A percentile compares a stretch with the other conserved stretches of the same genome.
Conservation (phyloP, 2,888 invertebrate species). For the Herminia tarsipennalis region DNA sequence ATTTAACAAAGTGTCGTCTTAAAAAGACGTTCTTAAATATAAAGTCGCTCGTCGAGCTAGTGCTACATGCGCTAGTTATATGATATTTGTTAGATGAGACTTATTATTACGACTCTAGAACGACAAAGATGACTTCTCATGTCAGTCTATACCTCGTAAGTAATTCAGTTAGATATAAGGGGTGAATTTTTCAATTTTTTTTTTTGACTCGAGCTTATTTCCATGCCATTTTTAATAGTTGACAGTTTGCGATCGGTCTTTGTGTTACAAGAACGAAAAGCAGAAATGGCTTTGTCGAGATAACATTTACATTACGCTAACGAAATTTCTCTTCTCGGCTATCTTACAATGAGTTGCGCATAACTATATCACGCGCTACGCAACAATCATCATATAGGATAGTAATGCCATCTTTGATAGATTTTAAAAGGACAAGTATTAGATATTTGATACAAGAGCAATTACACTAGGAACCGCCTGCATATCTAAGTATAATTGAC, state of each 20-base stretch:
- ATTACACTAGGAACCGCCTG: slow-evolving; percentile 57
- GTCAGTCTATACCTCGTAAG: slow-evolving; percentile 45
- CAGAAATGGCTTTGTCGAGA: slow-evolving; percentile 17
- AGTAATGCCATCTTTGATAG: slow-evolving; percentile 4
- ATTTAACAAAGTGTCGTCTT: slow-evolving; percentile 68
- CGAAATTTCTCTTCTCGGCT: slow-evolving; percentile 29
- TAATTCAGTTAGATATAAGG: slow-evolving; percentile 49
- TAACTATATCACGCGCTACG: slow-evolving; percentile 22
- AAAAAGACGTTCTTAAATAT: slow-evolving; percentile 64
- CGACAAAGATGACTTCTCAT: slow-evolving; percentile 65
- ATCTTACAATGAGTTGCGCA: slow-evolving; percentile 33
- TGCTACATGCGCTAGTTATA: slow-evolving; percentile 57
- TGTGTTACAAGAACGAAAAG: slow-evolving; percentile 2
- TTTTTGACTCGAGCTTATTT: slow-evolving; percentile 58
- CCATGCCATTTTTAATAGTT: slow-evolving; percentile 39
- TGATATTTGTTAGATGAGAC: slow-evolving; percentile 66
- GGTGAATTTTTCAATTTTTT: slow-evolving; percentile 49
- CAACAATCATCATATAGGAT: slow-evolving; percentile 15
- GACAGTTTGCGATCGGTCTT: slow-evolving; percentile 27
- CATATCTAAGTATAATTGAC: slow-evolving; percentile 48
- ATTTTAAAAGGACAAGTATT: slow-evolving; percentile 3
- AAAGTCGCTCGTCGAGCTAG: slow-evolving; percentile 62
- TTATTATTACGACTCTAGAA: slow-evolving; percentile 60
- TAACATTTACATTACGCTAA: slow-evolving; percentile 35
- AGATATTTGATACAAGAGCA: slow-evolving; percentile 24